phyloP scores from a whole-genome alignment of 2,797 vertebrate genomes.

The Alectoris magna region DNA sequence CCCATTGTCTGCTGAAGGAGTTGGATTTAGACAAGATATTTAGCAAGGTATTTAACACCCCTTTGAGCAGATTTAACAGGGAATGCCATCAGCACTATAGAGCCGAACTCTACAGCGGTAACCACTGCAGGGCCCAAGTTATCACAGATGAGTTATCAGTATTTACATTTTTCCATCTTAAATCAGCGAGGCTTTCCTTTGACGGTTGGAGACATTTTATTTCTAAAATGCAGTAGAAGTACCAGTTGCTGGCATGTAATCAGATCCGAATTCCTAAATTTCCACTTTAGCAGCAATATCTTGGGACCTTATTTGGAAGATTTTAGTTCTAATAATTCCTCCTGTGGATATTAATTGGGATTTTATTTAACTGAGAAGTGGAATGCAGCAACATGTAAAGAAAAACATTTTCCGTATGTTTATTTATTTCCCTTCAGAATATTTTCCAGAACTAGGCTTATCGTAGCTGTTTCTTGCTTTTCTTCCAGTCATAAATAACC shows the following conservation, averaged over 20 bases:
- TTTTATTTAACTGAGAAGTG: conserved; percentile 5
- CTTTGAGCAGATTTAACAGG: neutral
- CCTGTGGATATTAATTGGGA: neutral
- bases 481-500: conserved; percentile 59
- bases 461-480: neutral
- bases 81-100: accelerated
- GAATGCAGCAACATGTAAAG: neutral
- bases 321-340: neutral
- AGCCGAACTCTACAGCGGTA: neutral
- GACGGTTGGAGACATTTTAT: neutral
- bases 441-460: conserved; percentile 17
- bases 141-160: neutral
- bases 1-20: neutral
- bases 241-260: neutral
- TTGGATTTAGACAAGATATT: neutral
- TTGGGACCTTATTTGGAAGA: neutral
- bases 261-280: neutral
- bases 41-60: neutral
- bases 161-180: neutral
- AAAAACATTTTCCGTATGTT: neutral
- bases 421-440: neutral
- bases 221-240: neutral
- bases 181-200: neutral
- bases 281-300: neutral
- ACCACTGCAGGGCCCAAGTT: neutral